Percentiles rank a stretch among this genome's conserved stretches.
phyloP scores from a whole-genome alignment of 2,113 vertebrate species.

The Paramormyrops kingsleyae region DNA sequence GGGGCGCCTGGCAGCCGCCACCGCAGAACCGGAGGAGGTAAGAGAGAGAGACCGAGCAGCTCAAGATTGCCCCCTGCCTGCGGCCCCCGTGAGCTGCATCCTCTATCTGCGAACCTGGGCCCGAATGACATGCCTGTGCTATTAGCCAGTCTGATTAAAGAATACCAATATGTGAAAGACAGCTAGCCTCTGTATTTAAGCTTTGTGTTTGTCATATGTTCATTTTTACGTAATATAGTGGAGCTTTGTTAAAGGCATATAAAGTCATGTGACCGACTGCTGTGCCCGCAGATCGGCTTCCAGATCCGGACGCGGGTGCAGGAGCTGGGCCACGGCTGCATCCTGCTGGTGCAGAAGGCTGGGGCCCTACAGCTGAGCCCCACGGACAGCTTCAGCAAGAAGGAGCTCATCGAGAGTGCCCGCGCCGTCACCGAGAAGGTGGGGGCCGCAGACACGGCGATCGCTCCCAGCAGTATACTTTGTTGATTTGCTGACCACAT shows the following conservation, averaged over 20 bases:
- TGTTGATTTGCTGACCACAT: not conserved
- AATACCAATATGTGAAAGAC: not conserved
- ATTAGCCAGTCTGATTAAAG: not conserved
- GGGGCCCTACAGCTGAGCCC: constrained; percentile 94
- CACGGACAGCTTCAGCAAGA: constrained; percentile 90
- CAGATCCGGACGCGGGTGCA: constrained; percentile 90
- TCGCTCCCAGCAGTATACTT: not conserved
- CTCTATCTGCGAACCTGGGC: not conserved
- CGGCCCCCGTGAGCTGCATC: not conserved
- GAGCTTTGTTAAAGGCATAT: not conserved
- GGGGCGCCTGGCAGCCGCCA: constrained; percentile 88
- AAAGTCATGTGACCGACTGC: not conserved
- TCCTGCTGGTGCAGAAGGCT: constrained; percentile 95
- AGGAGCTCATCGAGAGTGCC: constrained; percentile 92
- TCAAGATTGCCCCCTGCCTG: not conserved
- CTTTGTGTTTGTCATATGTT: not conserved
- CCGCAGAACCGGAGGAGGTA: constrained; percentile 93
- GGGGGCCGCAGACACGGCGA: not conserved
- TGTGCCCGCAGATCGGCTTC: constrained; percentile 77
- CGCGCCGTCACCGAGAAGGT: constrained; percentile 94
- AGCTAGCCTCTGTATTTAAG: not conserved
- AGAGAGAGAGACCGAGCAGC: not conserved
- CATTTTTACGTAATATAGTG: not conserved
- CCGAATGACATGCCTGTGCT: not conserved
- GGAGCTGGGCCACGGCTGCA: constrained; percentile 92